A percentile compares a stretch with the other conserved stretches of the same genome.
phyloP scores from a whole-genome alignment of 2,113 vertebrate genomes.

The Mesoclemmys tuberculata region DNA sequence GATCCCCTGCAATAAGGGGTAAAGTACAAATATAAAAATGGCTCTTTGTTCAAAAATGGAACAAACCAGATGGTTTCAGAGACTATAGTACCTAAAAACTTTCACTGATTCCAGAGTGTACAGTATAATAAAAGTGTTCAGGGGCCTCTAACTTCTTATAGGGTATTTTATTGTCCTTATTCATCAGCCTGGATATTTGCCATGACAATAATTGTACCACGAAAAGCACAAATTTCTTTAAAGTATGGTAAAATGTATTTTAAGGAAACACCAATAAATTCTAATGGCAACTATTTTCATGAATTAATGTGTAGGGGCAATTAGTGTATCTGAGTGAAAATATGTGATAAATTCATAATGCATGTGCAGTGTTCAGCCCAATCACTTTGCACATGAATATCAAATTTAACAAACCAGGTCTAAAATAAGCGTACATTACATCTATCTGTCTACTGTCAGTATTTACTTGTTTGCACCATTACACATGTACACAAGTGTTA shows the following conservation, averaged over 20 bases:
- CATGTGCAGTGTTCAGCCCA: background rate
- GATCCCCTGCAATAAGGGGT: constrained; percentile 44
- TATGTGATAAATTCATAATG: background rate
- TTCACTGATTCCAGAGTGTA: constrained; percentile 70
- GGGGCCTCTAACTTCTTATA: constrained; percentile 62
- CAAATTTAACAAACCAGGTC: background rate
- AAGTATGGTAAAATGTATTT: constrained; percentile 29
- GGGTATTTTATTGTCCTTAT: constrained; percentile 74
- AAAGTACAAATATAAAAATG: constrained; percentile 61
- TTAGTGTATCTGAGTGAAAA: constrained; percentile 45
- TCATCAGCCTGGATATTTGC: constrained; percentile 72
- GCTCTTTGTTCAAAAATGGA: constrained; percentile 73
- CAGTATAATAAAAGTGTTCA: constrained; percentile 73
- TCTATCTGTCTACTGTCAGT: background rate
- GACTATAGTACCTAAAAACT: constrained; percentile 67
- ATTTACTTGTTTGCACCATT: background rate
- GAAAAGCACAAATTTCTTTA: constrained; percentile 63
- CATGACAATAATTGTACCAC: constrained; percentile 73
- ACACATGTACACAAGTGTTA: background rate
- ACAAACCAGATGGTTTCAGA: constrained; percentile 74
- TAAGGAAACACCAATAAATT: background rate
- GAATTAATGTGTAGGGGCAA: constrained; percentile 34
- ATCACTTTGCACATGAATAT: background rate
- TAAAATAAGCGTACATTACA: background rate
- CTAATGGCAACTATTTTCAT: constrained; percentile 51